Base-by-base conservation (phyloP, 2,113 vertebrate genomes). In the Loxodonta africana region DNA sequence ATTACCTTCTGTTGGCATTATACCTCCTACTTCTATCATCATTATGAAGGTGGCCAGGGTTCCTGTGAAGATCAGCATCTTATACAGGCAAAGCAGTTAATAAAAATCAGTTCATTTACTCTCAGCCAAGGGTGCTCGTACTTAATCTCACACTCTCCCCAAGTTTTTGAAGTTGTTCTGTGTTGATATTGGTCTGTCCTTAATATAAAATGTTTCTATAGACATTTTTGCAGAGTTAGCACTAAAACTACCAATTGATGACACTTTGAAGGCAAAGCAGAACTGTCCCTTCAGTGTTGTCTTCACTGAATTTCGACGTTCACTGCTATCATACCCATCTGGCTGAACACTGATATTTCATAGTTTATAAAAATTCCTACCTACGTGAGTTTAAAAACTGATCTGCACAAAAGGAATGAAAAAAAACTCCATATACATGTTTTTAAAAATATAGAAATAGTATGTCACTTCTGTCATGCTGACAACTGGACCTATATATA, bases 381-480 rank as follows among this genome's bases (percentile, higher is more conserved):
- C 62, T 94, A 82, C 10, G n/a, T 96, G 97, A 97, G 97, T 98
- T 98, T 97, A 98, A 98, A 99, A 98, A 98, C 41, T 88, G 96
- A 97, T 98, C 97, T 98, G 97, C 97, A 98, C 98, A 98, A 98
- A 98, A 98, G 96, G 98, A 98, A 98, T 97, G 37, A 37, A 87
- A 92, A 95, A 98, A 98, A 97, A 96, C 20, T 94, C 94, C 98
- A 98, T 98, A 97, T 98, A 98, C 98, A 98, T 82, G 88, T 95
- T 96, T 98, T 98, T 95, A 95, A 96, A 99, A 98, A 98, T 99
- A 99, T 96, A 99, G 99, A 99, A 99, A 99, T 99, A 99, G 98
- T 96, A 98, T 98, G 98, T 97, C 94, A 98, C 95, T 97, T 97
- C 37, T 37, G 98, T 96, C 98, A 98, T 98, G 98, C 98, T 98